Percentiles rank a stretch among this genome's conserved stretches.
Conservation (phyloP, 2,113 vertebrate species). For the Cyprinodon variegatus region DNA sequence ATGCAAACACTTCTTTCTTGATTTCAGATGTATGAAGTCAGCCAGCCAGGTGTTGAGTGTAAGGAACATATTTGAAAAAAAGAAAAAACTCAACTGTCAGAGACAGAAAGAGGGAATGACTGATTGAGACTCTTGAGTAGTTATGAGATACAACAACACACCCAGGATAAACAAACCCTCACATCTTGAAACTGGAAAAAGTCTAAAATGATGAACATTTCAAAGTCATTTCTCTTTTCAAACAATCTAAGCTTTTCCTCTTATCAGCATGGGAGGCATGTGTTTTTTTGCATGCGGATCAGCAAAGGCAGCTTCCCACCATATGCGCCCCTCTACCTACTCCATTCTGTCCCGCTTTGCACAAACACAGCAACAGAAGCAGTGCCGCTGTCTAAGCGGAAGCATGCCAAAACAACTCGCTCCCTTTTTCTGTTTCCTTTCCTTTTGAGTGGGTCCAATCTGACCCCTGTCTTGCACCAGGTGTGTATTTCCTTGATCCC, state of each 20-base stretch:
- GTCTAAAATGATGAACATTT: slow-evolving; percentile 64
- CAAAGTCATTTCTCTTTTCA: slow-evolving; percentile 51
- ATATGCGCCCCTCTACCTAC: slow-evolving; percentile 66
- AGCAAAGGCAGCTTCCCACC: slow-evolving; percentile 60
- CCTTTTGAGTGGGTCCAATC: slow-evolving; percentile 66
- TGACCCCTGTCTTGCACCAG: slow-evolving; percentile 77
- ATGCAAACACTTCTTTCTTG: slow-evolving; percentile 61
- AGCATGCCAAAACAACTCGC: slow-evolving; percentile 62
- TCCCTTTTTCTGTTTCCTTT: slow-evolving; percentile 56
- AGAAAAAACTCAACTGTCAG: slow-evolving; percentile 51
- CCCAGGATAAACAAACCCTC: slow-evolving; percentile 77
- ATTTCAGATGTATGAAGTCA: slow-evolving; percentile 70
- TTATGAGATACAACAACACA: slow-evolving; percentile 73
- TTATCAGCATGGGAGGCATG: slow-evolving; percentile 68
- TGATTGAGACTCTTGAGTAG: slow-evolving; percentile 69
- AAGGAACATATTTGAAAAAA: slow-evolving; percentile 66
- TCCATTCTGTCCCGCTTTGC: slow-evolving; percentile 47
- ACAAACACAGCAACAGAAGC: slow-evolving; percentile 37
- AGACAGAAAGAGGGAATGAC: slow-evolving; percentile 54
- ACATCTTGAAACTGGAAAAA: slow-evolving; percentile 71
- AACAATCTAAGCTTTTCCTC: slow-evolving; percentile 50
- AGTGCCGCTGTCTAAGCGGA: slow-evolving; percentile 61
- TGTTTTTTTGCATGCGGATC: slow-evolving; percentile 49
- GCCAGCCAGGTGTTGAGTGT: slow-evolving; percentile 76
- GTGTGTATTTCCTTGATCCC: slow-evolving; percentile 75